Evolutionary conservation across 2,888 invertebrate genomes (phyloP), one percentile per base, ranked within the genome.

Genomic region (Terebella lapidaria): DNA sequence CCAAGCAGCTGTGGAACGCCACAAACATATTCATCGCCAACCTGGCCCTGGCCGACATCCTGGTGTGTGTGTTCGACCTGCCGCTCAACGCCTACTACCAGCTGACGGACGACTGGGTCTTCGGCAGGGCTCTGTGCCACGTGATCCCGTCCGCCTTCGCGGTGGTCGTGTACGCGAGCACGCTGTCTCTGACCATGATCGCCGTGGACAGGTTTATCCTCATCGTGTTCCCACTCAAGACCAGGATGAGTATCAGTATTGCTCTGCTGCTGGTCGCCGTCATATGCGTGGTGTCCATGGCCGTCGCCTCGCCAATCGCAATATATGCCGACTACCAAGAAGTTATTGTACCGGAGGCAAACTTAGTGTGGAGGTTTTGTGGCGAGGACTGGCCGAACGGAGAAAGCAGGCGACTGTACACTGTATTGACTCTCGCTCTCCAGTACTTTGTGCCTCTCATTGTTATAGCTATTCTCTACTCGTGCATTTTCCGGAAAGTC

Each of bases 251-350:
- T 1, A 70, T 71, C 45, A 56, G 57, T 18, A 69, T 62, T 45
- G 77, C 79, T 1, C 59, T 77, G 18, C 42, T 71, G 22, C 58
- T 76, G 2, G 71, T 76, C 15, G 47, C 68, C 2, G 56, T 70
- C 28, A 76, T 77, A 30, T 68, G 71, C 3, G 25, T 72, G 18
- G 58, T 76, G 3, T 74, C 79, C 0, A 62, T 72, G 3, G 63
- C 69, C 28, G 65, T 76, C 18, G 71, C 78, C 2, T 67, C 74
- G 47, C 79, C 79, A 2, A 68, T 78, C 74, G 94, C 89, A 0
- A 82, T 90, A 10, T 90, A 88, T 77, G 55, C 59, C 26, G 53
- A 62, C 29, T 62, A 64, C 35, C 35, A 35, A 22, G 64, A 70
- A 35, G 61, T 72, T 18, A 67, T 72, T 56, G 60, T 70, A 55